phyloP scores from a whole-genome alignment of 1,140 invertebrate genomes.

The Mactra quadrangularis region DNA sequence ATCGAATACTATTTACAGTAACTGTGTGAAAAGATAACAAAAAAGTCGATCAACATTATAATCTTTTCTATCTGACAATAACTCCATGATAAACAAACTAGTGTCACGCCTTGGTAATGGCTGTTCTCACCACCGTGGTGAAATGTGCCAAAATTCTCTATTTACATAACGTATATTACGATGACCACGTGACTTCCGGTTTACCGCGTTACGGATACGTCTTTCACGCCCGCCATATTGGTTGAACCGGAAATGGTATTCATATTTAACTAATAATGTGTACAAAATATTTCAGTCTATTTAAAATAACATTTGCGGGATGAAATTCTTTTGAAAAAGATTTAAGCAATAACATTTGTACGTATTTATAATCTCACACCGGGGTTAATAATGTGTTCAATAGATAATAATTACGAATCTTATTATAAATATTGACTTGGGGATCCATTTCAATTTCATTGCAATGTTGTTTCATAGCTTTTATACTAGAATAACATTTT shows the following conservation, averaged over 20 bases:
- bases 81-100: constrained; percentile 49
- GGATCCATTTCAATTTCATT: constrained; percentile 22
- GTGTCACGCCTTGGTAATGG: constrained; percentile 53
- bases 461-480: constrained; percentile 1
- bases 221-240: constrained; percentile 7
- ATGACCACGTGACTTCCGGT: constrained; percentile 40
- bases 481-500: constrained; percentile 35
- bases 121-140: constrained; percentile 29
- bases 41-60: constrained; percentile 13
- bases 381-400: constrained; percentile 13
- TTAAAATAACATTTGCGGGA: constrained; percentile 53
- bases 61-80: constrained; percentile 30
- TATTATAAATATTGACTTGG: constrained; percentile 28
- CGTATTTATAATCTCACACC: constrained; percentile 47
- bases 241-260: constrained; percentile 20
- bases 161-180: constrained; percentile 42
- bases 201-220: background rate
- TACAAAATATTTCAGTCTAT: constrained; percentile 37
- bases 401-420: constrained; percentile 7
- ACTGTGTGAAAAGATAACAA: constrained; percentile 38
- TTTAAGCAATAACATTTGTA: constrained; percentile 44
- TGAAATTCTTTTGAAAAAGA: constrained; percentile 43
- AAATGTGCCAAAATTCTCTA: constrained; percentile 18
- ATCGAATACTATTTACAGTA: background rate
- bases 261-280: constrained; percentile 15